Evolutionary conservation across 2,113 vertebrate species (phyloP), one percentile per base, ranked within the genome.

Genomic region (Cyprinus carpio): DNA sequence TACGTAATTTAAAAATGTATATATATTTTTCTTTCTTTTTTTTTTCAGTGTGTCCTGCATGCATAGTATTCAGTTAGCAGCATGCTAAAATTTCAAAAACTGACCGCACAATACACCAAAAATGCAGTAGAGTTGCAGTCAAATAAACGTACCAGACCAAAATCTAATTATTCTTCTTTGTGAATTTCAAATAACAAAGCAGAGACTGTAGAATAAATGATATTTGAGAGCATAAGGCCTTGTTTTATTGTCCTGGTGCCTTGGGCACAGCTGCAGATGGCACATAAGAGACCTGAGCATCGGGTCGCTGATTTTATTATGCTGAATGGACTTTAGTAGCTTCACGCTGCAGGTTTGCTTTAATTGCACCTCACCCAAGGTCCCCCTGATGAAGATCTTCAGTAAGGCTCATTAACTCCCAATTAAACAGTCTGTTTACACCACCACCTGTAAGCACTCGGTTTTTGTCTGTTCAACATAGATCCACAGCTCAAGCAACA

Each of bases 321-420:
- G 12, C 79, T 31, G 78, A 75, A 88, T 82, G 74, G 72, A 83
- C 75, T 77, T 29, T 18, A 43, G 29, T 43, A 23, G 79, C 80
- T 27, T 6, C 60, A 13, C 37, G 37, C 69, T 82, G 81, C 81
- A 75, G 69, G 76, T 84, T 82, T 74, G 64, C 75, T 80, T 75
- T 86, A 88, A 86, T 69, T 87, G 83, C 85, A 37, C 46, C 82
- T 86, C 78, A 82, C 81, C 85, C 31, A 34, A 49, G 25, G 69
- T 65, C 56, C 49, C 31, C 5, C 74, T 49, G 78, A 76, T 84
- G 71, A 83, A 80, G 75, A 87, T 62, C 31, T 71, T 83, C 49
- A 81, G 8, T 76, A 78, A 25, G 80, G 56, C 85, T 87, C 74
- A 86, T 87, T 86, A 87, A 46, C 85, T 80, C 67, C 81, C 84